Base-by-base conservation (phyloP, 2,888 invertebrate species). In the Mayetiola destructor region DNA sequence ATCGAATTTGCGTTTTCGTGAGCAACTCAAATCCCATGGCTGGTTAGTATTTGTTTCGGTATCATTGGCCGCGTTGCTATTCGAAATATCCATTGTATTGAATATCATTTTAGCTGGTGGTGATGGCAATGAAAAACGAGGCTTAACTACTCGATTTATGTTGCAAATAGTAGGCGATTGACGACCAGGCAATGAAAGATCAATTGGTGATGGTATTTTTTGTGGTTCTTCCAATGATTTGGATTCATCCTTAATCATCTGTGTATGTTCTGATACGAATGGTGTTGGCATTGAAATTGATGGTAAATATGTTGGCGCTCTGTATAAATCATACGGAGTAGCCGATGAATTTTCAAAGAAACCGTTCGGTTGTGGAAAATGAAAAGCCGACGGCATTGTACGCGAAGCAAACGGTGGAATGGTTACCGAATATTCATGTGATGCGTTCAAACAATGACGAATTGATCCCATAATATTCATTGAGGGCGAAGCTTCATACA, bases 311-410 rank as follows among this genome's bases (percentile, higher is more conserved):
- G 35, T 32, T 54, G 32, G 63, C 62, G n/a, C n/a, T n/a, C n/a
- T 12, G n/a, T 48, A 48, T 27, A 48, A 27, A n/a, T 48, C 48
- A 16, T 48, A 48, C 59, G 64, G 64, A 58, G 67, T 62, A 63
- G 65, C 60, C 63, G 62, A 18, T 63, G 62, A 29, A 57, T 57
- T 36, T 40, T 60, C 54, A 59, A 61, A 60, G 56, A 62, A 61
- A 59, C 58, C 60, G 18, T 56, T 56, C 21, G 48, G 59, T 29
- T 18, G 60, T 37, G 48, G 27, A 23, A 48, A 48, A 48, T 48
- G 48, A 27, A 48, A 48, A 29, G 54, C 48, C 48, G 48, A 48
- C 48, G 59, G 32, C 61, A 61, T 21, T 59, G 62, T 32, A 14
- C 32, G 6, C 35, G 54, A 53, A 5, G 35, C 32, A 35, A 54